Conservation (phyloP, 2,797 vertebrate species). For the Adelosebastes latens region DNA sequence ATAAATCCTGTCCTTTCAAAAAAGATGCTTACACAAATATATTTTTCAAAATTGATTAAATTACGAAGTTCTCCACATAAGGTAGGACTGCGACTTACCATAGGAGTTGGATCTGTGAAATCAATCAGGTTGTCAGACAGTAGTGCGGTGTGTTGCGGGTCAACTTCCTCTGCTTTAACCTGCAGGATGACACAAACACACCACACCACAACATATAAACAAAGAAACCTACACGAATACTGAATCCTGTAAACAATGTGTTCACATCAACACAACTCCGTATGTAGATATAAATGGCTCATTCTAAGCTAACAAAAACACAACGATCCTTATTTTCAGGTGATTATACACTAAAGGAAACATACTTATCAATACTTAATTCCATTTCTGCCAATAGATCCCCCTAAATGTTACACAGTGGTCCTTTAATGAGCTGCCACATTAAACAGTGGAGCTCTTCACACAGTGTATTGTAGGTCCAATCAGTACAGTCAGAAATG, state of each 20-base stretch:
- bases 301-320: no score
- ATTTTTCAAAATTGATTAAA: not conserved
- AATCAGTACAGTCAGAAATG: not conserved
- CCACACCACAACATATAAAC: not conserved
- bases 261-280: not conserved
- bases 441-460: not conserved
- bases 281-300: no score
- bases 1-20: not conserved
- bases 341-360: no score
- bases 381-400: no score
- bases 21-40: not conserved
- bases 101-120: constrained; percentile 87
- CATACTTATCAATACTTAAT: no score
- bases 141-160: constrained; percentile 74
- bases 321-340: no score
- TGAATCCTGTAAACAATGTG: not conserved
- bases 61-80: not conserved
- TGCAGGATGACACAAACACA: constrained; percentile 50
- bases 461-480: not conserved
- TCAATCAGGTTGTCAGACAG: constrained; percentile 93
- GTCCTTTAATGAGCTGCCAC: not conserved
- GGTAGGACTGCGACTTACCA: constrained; percentile 71
- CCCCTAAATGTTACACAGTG: no score
- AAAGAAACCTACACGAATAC: not conserved
- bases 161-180: constrained; percentile 85